These are phyloP conservation scores for Ramphastos sulfuratus DNA, from an alignment of 2,113 vertebrate species.

Conservation along the genomic window DNA sequence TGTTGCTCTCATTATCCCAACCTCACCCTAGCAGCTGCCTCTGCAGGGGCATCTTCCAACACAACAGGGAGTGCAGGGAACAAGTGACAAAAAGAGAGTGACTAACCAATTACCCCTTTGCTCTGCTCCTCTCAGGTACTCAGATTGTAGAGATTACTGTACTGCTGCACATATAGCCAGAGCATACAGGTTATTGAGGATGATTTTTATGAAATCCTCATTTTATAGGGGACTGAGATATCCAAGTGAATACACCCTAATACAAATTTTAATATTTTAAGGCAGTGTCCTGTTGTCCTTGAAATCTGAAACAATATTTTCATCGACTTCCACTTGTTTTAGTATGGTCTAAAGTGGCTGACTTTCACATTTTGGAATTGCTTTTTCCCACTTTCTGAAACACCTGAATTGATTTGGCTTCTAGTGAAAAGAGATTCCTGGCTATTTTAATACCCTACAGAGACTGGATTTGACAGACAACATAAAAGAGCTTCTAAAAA, in stretches of 20 bases:
- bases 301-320: not conserved
- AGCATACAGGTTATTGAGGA: not conserved
- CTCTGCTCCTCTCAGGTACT: not conserved
- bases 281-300: not conserved
- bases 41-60: not conserved
- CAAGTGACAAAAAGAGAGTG: not conserved
- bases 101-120: not conserved
- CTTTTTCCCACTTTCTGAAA: constrained; percentile 12
- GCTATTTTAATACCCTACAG: constrained; percentile 2
- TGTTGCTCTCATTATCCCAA: not conserved
- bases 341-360: not conserved
- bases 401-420: not conserved
- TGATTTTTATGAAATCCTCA: not conserved
- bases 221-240: not conserved
- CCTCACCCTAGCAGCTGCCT: not conserved
- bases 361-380: not conserved
- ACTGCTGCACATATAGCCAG: not conserved
- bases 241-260: not conserved
- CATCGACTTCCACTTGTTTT: not conserved
- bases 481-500: constrained; percentile 3
- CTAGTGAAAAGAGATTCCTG: not conserved
- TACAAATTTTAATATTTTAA: not conserved
- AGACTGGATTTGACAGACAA: not conserved
- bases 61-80: not conserved
- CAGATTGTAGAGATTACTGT: not conserved